Conservation (phyloP, 2,888 invertebrate species). For the Aspidapion aeneum region DNA sequence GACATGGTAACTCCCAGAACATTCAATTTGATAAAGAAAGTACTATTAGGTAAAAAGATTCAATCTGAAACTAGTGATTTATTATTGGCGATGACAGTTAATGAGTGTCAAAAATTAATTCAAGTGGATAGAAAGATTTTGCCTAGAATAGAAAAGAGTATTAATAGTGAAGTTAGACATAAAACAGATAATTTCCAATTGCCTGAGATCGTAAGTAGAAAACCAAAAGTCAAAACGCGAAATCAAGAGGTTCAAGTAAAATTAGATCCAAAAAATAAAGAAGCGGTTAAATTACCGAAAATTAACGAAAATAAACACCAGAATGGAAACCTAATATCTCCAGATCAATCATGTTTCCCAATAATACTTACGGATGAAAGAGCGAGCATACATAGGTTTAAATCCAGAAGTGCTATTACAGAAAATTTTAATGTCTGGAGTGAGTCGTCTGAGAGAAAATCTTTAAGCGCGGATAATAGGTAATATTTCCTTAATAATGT, state of each 20-base stretch:
- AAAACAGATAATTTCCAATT: constrained; percentile 9
- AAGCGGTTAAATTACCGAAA: constrained; percentile 10
- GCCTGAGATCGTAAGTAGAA: constrained; percentile 14
- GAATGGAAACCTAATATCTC: background rate
- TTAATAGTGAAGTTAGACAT: constrained; percentile 10
- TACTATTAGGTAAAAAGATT: constrained; percentile 14
- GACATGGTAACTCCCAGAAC: constrained; percentile 21
- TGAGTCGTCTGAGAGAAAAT: background rate
- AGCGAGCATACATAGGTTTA: background rate
- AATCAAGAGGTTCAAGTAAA: constrained; percentile 11
- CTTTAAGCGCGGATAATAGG: background rate
- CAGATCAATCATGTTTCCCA: too few species aligned
- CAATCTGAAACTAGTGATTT: constrained; percentile 12
- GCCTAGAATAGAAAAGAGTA: constrained; percentile 18
- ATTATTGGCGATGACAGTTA: constrained; percentile 21
- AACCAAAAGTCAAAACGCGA: background rate
- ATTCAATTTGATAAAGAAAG: constrained; percentile 19
- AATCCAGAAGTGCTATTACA: background rate
- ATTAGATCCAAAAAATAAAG: background rate
- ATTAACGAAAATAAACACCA: background rate
- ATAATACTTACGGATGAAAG: background rate
- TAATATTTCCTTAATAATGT: too few species aligned
- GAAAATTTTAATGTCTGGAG: background rate
- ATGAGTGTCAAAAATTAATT: constrained; percentile 24
- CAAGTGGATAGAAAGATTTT: constrained; percentile 21